Evolutionary conservation across 2,113 vertebrate genomes (phyloP), one percentile per base, ranked within the genome.

Genomic region (Oreochromis tanganicae): DNA sequence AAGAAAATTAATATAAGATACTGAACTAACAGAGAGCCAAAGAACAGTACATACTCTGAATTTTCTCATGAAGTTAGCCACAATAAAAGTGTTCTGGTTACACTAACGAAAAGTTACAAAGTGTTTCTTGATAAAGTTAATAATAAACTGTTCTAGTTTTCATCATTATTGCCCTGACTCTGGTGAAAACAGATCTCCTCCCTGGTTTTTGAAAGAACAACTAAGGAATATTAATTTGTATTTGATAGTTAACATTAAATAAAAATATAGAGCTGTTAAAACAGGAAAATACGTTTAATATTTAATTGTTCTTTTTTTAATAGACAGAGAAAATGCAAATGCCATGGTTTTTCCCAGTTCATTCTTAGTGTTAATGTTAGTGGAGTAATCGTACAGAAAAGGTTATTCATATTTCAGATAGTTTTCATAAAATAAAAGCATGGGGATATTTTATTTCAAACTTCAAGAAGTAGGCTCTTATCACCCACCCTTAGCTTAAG

Each of bases 1-100:
- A 95, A 98, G 98, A 27, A 52, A 34, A 36, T 59, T 4, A 71
- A 78, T 73, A 21, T 27, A 41, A 17, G 17, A 81, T 43, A 4
- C 8, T 46, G 21, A 73, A 27, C 41, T 73, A 46, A 73, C 43
- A 75, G 43, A 68, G 29, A 61, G 38, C 12, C 38, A 27, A 43
- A 48, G 68, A 8, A 27, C 46, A 19, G 9, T 78, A 11, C 16
- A 32, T 50, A n/a, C 1, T 5, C 16, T 7, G 27, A 32, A 50
- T 32, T 78, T 78, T 48, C 43, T 78, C 43, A 78, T 27, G 3
- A 73, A 46, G 38, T 27, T 16, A 73, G 43, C 21, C 24, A 46
- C 3, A 46, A 73, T 52, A 34, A 78, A 50, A n/a, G 17, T n/a
- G 8, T 78, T 17, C 16, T 52, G 43, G 27, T 32, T 32, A 32